A percentile compares a stretch with the other conserved stretches of the same genome.
phyloP scores from a whole-genome alignment of 2,888 invertebrate species.

The Melanophora roralis region DNA sequence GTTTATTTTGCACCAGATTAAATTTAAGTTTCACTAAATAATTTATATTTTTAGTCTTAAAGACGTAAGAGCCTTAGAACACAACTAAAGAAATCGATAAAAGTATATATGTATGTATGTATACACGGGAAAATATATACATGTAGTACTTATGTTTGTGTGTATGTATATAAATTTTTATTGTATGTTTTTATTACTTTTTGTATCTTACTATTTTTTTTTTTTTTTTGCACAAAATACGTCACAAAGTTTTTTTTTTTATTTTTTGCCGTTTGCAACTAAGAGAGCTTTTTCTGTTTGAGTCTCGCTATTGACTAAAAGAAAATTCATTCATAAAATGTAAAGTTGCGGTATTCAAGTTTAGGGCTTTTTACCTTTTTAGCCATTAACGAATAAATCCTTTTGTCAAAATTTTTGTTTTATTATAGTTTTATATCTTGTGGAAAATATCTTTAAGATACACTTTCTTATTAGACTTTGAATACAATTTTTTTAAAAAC shows the following conservation, averaged over 20 bases:
- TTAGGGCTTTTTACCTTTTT: not conserved
- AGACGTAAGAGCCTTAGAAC: constrained; percentile 21
- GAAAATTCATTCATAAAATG: constrained; percentile 48
- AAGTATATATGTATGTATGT: constrained; percentile 10
- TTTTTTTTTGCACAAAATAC: constrained; percentile 39
- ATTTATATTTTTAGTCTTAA: not conserved
- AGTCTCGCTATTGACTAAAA: not conserved
- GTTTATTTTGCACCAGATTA: too few relatives aligned
- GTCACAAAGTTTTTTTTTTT: constrained; percentile 47
- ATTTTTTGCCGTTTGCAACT: not conserved
- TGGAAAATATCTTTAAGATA: constrained; percentile 27
- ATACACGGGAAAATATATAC: too few relatives aligned
- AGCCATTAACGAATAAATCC: not conserved
- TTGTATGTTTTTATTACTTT: constrained; percentile 6
- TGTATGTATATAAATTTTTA: constrained; percentile 16
- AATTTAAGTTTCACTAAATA: not conserved
- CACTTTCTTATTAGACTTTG: constrained; percentile 3
- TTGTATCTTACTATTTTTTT: not conserved
- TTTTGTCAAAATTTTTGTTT: not conserved
- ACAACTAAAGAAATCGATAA: constrained; percentile 44
- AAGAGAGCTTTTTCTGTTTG: constrained; percentile 23
- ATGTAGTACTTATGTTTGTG: too few relatives aligned
- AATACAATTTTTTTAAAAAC: constrained; percentile 25
- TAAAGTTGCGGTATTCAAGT: constrained; percentile 2
- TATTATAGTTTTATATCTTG: not conserved